Percentiles rank a stretch among this genome's conserved stretches.
Conservation (phyloP, 2,888 invertebrate species). For the Boloria euphrosyne region DNA sequence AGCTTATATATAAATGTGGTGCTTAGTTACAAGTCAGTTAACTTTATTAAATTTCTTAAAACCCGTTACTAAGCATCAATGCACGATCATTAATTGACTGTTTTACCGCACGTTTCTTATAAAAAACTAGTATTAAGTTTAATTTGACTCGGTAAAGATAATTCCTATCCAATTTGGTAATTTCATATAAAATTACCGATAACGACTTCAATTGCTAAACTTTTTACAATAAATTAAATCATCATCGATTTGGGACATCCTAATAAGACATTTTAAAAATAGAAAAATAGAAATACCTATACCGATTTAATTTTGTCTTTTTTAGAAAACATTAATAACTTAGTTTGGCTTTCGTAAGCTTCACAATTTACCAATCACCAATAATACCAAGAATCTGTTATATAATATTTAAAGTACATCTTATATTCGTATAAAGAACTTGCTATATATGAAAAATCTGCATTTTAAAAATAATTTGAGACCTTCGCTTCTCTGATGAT, state of each 20-base stretch:
- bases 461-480: too few species aligned
- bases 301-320: background rate
- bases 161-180: slow-evolving; percentile 24
- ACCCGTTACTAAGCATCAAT: background rate
- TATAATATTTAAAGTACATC: too few species aligned
- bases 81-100: slow-evolving; percentile 15
- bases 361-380: too few species aligned
- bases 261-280: background rate
- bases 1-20: too few species aligned
- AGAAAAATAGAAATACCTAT: too few species aligned
- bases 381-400: too few species aligned
- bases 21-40: background rate
- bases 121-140: slow-evolving; percentile 20
- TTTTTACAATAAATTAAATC: slow-evolving; percentile 21
- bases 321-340: too few species aligned
- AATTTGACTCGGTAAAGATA: slow-evolving; percentile 17
- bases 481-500: too few species aligned
- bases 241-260: slow-evolving; percentile 5
- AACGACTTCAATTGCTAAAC: slow-evolving; percentile 24
- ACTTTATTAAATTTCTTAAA: slow-evolving; percentile 1
- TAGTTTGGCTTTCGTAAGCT: too few species aligned
- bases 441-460: too few species aligned
- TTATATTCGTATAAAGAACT: too few species aligned
- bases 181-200: slow-evolving; percentile 21
- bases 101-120: slow-evolving; percentile 10